Base-by-base conservation (phyloP, 2,797 vertebrate species). In the Anguilla anguilla region DNA sequence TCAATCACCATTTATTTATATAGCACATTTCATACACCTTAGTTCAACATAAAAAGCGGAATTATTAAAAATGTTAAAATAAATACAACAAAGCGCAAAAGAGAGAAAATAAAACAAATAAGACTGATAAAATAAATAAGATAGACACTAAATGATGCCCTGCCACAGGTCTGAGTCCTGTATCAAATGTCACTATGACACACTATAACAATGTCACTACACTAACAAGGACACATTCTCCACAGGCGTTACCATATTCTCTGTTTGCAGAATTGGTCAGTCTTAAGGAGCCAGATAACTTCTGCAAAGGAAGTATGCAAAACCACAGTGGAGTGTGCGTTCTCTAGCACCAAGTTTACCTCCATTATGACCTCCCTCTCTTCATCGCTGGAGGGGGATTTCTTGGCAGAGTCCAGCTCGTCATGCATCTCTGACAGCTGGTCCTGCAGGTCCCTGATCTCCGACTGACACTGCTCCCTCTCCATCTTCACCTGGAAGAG, bases 351-450 rank as follows among this genome's bases (percentile, higher is more conserved):
- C 15, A 55, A 43, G 57, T 88, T 95, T 92, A 99, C 98, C 96
- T 96, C 96, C 87, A 98, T 94, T 35, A 99, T 95, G 87, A 95
- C 91, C 61, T 97, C 97, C 86, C 95, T 98, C 91, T 99, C 98
- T 69, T 93, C 89, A 82, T 96, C 96, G 87, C 97, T 97, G 51
- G 87, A 85, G 11, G 92, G 90, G 0, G 95, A 93, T 59, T 91
- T 96, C 92, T 99, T 99, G 83, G 98, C 97, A 0, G 92, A 93
- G 92, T 99, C 98, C 31, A 99, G 94, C 91, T 99, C 98, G 35
- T 99, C 99, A 0, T 99, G 99, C 99, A 99, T 99, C 94, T 99
- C 99, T 0, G 99, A 99, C 86, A 99, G 97, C 93, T 99, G 99
- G 89, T 99, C 98, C 93, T 99, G 98, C 93, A 99, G 96, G 93